A percentile compares a stretch with the other conserved stretches of the same genome.
phyloP scores from a whole-genome alignment of 2,888 invertebrate genomes.

The Gibbula magus region DNA sequence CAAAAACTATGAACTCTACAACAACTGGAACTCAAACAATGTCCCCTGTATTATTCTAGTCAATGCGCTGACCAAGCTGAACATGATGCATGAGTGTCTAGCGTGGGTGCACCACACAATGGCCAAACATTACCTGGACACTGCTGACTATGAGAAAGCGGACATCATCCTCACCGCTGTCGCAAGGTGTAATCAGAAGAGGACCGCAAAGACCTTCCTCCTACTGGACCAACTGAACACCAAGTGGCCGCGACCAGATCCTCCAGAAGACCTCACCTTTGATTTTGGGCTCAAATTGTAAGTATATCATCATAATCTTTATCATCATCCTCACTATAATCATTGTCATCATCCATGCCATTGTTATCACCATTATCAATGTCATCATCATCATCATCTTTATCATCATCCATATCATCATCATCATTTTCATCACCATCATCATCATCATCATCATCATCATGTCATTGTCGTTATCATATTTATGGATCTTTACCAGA shows the following conservation, averaged over 20 bases:
- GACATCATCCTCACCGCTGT: slow-evolving; percentile 36
- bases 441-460: not conserved
- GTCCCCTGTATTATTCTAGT: slow-evolving; percentile 19
- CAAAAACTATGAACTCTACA: no score
- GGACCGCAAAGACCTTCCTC: slow-evolving; percentile 26
- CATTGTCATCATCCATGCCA: no score
- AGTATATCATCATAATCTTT: slow-evolving; percentile 45
- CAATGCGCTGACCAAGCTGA: slow-evolving; percentile 36
- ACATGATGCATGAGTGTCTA: slow-evolving; percentile 39
- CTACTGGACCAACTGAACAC: slow-evolving; percentile 34
- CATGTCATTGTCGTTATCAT: no score
- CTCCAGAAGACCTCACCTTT: slow-evolving; percentile 42
- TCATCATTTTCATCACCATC: no score
- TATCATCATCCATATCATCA: no score
- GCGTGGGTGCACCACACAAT: slow-evolving; percentile 40
- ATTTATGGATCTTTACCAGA: no score
- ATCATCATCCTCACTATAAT: no score
- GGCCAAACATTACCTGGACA: slow-evolving; percentile 35
- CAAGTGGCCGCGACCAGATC: slow-evolving; percentile 16
- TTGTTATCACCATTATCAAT: no score
- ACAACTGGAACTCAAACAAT: no score
- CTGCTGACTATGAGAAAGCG: slow-evolving; percentile 34
- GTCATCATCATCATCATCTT: no score
- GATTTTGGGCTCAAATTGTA: slow-evolving; percentile 44
- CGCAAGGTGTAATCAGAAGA: not conserved